Percentiles rank a stretch among this genome's conserved stretches.
Conservation (phyloP, 2,797 vertebrate species). For the Hippopotamyrus pictus region DNA sequence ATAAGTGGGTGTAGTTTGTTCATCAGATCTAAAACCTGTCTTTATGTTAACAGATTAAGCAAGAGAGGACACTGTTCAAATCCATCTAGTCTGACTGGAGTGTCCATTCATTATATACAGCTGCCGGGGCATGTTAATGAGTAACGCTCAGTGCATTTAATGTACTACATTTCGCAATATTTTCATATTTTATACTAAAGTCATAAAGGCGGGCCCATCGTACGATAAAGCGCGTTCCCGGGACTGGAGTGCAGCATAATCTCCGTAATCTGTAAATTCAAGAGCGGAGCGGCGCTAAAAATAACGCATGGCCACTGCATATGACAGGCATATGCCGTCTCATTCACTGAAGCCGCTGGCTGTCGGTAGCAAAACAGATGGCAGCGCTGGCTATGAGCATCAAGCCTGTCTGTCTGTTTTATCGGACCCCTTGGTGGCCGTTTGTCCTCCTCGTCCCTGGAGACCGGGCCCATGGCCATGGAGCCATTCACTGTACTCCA, state of each 20-base stretch:
- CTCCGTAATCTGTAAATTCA: background rate
- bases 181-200: background rate
- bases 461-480: background rate
- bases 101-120: background rate
- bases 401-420: background rate
- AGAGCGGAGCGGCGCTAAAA: background rate
- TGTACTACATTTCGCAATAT: background rate
- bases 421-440: background rate
- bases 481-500: background rate
- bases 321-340: background rate
- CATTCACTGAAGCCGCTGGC: background rate
- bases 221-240: no score
- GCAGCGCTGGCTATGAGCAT: background rate
- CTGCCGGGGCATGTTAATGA: background rate
- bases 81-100: background rate
- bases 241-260: background rate
- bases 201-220: background rate
- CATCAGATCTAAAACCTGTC: background rate
- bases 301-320: background rate
- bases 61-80: conserved; percentile 42
- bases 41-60: conserved; percentile 29
- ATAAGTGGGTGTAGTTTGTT: background rate
- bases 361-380: background rate
- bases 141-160: background rate
- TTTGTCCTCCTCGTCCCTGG: background rate